Conservation (phyloP, 2,797 vertebrate species). For the Pseudotriccus pelzelni region DNA sequence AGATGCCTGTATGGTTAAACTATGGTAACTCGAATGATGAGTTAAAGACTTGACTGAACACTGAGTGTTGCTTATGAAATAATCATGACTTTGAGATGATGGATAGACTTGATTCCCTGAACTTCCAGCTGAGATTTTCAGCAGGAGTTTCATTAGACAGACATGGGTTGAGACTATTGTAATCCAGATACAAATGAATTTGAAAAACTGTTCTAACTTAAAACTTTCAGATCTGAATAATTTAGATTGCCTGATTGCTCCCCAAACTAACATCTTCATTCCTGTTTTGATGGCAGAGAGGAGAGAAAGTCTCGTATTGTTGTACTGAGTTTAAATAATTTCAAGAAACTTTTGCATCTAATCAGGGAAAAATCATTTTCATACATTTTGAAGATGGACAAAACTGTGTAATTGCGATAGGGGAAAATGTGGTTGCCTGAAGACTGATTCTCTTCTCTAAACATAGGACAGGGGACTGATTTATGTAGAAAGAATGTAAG, state of each 20-base stretch:
- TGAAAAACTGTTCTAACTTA: conserved; percentile 67
- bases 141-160: conserved; percentile 76
- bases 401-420: conserved; percentile 13
- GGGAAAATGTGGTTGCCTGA: conserved; percentile 9
- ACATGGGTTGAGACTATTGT: conserved; percentile 53
- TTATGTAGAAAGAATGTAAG: not conserved
- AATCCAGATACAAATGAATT: conserved; percentile 70
- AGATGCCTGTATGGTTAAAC: conserved; percentile 66
- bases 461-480: not conserved
- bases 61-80: conserved; percentile 78
- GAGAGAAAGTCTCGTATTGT: conserved; percentile 32
- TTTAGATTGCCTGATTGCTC: conserved; percentile 64
- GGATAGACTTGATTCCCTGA: conserved; percentile 70
- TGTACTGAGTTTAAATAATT: conserved; percentile 38
- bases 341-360: conserved; percentile 32
- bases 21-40: conserved; percentile 66
- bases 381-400: conserved; percentile 30
- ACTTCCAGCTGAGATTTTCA: conserved; percentile 79
- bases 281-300: conserved; percentile 52
- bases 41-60: conserved; percentile 78
- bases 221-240: conserved; percentile 71
- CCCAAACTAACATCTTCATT: conserved; percentile 67
- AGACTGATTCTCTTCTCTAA: not conserved
- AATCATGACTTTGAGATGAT: conserved; percentile 76
- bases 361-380: conserved; percentile 62